Evolutionary conservation across 2,888 invertebrate genomes (phyloP).

Genomic region (Eupeodes luniger): DNA sequence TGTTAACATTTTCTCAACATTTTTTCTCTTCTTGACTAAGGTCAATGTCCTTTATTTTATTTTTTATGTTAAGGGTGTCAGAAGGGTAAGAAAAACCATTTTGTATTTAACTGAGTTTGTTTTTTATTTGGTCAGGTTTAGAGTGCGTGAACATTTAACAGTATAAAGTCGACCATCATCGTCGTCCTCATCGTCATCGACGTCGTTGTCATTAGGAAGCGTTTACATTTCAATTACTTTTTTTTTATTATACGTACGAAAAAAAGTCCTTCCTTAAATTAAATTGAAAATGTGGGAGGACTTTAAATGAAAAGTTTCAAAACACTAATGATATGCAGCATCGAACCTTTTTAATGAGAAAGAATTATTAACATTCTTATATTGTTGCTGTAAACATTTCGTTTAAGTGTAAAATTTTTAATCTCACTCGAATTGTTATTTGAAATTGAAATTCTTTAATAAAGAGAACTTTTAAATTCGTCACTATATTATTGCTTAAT

Average conservation of each 20-base stretch:
- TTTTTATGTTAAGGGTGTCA: background rate
- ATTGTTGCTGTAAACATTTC: too few species aligned
- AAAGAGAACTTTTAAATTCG: too few species aligned
- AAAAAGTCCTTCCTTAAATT: background rate
- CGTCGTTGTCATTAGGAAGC: background rate
- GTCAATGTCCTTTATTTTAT: slow-evolving; percentile 1
- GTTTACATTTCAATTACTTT: background rate
- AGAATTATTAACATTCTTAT: too few species aligned
- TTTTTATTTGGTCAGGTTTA: background rate
- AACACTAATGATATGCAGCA: too few species aligned
- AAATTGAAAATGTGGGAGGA: background rate
- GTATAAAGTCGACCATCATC: too few species aligned
- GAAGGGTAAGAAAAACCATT: slow-evolving; percentile 1
- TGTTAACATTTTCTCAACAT: background rate
- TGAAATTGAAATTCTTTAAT: too few species aligned
- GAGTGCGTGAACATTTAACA: slow-evolving; percentile 5
- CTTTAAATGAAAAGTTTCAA: background rate
- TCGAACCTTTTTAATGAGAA: too few species aligned
- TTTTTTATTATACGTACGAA: background rate
- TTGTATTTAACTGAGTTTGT: slow-evolving; percentile 5
- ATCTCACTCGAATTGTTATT: too few species aligned
- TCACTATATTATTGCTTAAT: too few species aligned
- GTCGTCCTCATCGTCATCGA: too few species aligned
- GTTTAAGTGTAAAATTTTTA: too few species aligned
- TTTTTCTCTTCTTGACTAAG: background rate